These are phyloP conservation scores for Synchiropus splendidus DNA, from an alignment of 2,113 vertebrate genomes.

Conservation along the genomic window DNA sequence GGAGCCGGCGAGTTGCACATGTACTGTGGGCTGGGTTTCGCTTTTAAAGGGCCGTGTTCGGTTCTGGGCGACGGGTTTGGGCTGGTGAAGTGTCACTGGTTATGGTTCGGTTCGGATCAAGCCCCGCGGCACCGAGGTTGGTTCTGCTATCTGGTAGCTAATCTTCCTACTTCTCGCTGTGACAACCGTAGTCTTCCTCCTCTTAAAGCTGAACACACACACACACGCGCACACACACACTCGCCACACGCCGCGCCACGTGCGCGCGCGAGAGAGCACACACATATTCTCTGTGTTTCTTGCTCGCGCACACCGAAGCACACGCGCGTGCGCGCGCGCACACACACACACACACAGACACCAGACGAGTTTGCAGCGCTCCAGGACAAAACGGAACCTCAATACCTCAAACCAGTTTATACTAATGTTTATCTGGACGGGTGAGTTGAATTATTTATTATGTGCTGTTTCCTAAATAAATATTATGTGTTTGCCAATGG, in stretches of 20 bases:
- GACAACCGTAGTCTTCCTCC: conserved; percentile 67
- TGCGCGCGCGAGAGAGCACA: background rate
- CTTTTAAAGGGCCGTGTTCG: conserved; percentile 54
- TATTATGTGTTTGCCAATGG: too few relatives aligned
- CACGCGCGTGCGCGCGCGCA: background rate
- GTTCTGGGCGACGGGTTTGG: conserved; percentile 28
- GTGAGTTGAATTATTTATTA: too few relatives aligned
- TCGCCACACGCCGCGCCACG: background rate
- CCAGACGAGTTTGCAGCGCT: conserved; percentile 17
- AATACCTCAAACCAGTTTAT: conserved; percentile 4
- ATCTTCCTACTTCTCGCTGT: conserved; percentile 66
- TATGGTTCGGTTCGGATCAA: conserved; percentile 44
- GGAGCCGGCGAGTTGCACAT: conserved; percentile 55
- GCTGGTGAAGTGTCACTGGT: conserved; percentile 11
- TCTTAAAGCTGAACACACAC: conserved; percentile 71
- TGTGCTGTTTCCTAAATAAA: too few relatives aligned
- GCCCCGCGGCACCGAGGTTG: conserved; percentile 66
- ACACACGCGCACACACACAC: conserved; percentile 22
- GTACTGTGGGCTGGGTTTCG: conserved; percentile 51
- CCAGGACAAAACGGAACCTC: conserved; percentile 11
- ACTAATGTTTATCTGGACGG: background rate
- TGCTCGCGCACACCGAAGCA: background rate
- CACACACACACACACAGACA: conserved; percentile 4
- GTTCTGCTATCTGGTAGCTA: conserved; percentile 76
- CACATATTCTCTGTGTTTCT: background rate